These are phyloP conservation scores for Ariolimax columbianus DNA, from an alignment of 2,888 invertebrate genomes.

Conservation along the genomic window DNA sequence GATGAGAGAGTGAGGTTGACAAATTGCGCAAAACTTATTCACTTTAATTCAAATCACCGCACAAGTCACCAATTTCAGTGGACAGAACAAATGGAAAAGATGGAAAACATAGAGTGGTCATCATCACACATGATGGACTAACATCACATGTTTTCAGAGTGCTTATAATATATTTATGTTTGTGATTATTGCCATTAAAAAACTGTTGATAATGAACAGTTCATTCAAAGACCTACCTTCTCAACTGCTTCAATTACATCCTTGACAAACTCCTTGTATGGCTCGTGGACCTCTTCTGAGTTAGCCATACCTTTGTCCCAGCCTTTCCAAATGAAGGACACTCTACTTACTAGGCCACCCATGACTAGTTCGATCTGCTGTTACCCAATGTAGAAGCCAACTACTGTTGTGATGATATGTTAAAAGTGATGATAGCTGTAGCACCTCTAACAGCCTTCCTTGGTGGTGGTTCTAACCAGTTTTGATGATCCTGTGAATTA, in stretches of 20 bases:
- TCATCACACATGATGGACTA: too few species aligned
- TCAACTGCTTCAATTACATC: conserved; percentile 25
- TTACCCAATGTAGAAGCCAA: neutral
- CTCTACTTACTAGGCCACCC: neutral
- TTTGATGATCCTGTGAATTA: neutral
- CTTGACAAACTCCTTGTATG: conserved; percentile 18
- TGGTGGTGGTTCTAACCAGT: neutral
- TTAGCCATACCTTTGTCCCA: neutral
- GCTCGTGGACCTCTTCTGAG: neutral
- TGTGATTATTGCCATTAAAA: too few species aligned
- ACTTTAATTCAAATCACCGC: too few species aligned
- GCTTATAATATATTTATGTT: too few species aligned
- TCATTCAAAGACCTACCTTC: conserved; percentile 15
- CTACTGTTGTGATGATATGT: neutral
- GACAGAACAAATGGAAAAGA: too few species aligned
- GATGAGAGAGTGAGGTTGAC: too few species aligned
- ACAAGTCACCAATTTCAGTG: too few species aligned
- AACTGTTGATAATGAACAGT: neutral
- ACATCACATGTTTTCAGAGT: too few species aligned
- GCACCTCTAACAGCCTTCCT: too few species aligned
- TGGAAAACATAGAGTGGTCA: too few species aligned
- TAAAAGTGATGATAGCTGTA: neutral
- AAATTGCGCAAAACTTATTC: too few species aligned
- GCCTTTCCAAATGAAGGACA: neutral
- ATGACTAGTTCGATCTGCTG: neutral